phyloP scores from a whole-genome alignment of 2,113 vertebrate genomes.

The Phoenicopterus ruber region DNA sequence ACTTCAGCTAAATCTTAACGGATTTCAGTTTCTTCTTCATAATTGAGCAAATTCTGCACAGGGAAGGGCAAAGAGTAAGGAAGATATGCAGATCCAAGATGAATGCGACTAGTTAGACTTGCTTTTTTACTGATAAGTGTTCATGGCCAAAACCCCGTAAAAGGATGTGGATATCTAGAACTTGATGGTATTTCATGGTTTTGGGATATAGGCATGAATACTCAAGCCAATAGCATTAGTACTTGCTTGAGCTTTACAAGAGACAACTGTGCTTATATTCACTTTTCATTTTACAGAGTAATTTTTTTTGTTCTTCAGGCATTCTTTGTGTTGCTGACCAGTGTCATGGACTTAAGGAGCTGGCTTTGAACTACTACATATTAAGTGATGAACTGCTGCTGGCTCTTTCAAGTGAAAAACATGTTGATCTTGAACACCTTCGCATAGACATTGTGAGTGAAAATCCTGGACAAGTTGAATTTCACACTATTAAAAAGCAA shows the following conservation, averaged over 20 bases:
- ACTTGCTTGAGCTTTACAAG: not conserved
- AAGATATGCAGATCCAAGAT: not conserved
- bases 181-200: rapidly evolving
- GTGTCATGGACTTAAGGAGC: constrained; percentile 77
- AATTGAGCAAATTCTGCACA: not conserved
- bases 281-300: not conserved
- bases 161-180: not conserved
- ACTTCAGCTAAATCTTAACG: not conserved
- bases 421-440: constrained; percentile 77
- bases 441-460: constrained; percentile 78
- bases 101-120: not conserved
- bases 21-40: not conserved
- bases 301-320: constrained; percentile 46
- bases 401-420: constrained; percentile 77
- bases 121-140: not conserved
- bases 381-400: constrained; percentile 76
- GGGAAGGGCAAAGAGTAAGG: not conserved
- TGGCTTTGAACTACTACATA: constrained; percentile 79
- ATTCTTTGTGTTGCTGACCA: constrained; percentile 82
- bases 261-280: not conserved
- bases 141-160: not conserved
- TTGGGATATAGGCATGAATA: not conserved
- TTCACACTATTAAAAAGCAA: constrained; percentile 76
- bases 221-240: not conserved
- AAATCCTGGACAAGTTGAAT: constrained; percentile 71